Evolutionary conservation across 2,113 vertebrate species (phyloP).

Genomic region (Colaptes auratus): DNA sequence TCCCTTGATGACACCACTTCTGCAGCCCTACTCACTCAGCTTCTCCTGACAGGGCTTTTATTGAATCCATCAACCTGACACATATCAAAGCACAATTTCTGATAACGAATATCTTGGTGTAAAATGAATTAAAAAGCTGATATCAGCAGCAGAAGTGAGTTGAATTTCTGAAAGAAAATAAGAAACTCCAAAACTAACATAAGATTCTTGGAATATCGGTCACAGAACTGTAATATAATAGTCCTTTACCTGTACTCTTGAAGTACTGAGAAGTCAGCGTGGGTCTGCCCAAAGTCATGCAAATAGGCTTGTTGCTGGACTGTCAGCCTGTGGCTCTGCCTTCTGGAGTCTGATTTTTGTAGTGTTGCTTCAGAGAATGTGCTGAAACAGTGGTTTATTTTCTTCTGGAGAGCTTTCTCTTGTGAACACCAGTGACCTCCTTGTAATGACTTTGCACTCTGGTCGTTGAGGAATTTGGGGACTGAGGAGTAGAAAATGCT

Average conservation of each 20-base stretch:
- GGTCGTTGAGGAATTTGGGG: background rate
- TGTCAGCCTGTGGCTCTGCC: background rate
- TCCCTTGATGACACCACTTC: slow-evolving; percentile 10
- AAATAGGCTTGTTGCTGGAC: background rate
- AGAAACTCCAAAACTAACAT: slow-evolving; percentile 27
- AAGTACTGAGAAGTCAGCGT: background rate
- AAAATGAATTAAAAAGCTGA: slow-evolving; percentile 54
- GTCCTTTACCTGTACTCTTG: background rate
- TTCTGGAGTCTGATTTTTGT: background rate
- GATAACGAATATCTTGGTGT: slow-evolving; percentile 65
- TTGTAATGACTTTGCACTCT: background rate
- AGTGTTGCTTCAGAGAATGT: background rate
- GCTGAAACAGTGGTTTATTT: background rate
- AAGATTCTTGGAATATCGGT: slow-evolving; percentile 10
- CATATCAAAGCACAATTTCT: slow-evolving; percentile 54
- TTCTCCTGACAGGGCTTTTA: slow-evolving; percentile 50
- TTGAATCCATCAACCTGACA: slow-evolving; percentile 66
- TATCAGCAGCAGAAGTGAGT: background rate
- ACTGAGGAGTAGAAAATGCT: background rate
- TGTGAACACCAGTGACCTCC: background rate
- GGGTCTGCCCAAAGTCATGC: background rate
- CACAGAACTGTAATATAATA: background rate
- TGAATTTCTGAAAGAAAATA: slow-evolving; percentile 31
- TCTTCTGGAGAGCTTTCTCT: background rate
- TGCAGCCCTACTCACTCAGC: background rate